These are phyloP conservation scores for Mesodorylaimus sp. DNA, from an alignment of 2,888 invertebrate species.

Conservation along the genomic window DNA sequence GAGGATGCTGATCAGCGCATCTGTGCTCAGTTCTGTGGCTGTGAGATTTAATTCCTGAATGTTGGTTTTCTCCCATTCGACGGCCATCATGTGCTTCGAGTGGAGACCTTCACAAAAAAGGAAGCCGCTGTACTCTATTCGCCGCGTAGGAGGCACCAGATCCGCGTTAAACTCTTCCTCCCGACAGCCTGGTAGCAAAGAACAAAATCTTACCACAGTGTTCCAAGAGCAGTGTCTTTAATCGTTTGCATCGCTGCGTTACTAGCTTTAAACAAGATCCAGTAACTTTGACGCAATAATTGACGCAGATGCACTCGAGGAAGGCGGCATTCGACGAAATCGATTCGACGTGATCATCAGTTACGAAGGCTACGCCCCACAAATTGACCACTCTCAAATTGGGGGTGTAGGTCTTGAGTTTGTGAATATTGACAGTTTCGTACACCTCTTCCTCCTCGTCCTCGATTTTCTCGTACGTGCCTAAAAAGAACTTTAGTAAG, in stretches of 20 bases:
- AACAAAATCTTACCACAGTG: slow-evolving; percentile 87
- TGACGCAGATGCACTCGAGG: slow-evolving; percentile 87
- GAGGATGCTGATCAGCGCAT: slow-evolving; percentile 78
- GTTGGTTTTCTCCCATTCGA: slow-evolving; percentile 86
- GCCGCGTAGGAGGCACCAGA: too few species aligned
- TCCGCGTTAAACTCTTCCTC: too few species aligned
- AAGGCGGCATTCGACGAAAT: slow-evolving; percentile 46
- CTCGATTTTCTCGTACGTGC: slow-evolving; percentile 89
- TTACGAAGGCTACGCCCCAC: slow-evolving; percentile 60
- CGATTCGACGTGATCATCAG: slow-evolving; percentile 95
- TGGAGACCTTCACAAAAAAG: slow-evolving; percentile 60
- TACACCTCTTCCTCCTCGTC: slow-evolving; percentile 99
- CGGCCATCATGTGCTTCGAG: slow-evolving; percentile 77
- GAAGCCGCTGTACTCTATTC: too few species aligned
- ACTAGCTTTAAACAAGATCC: slow-evolving; percentile 84
- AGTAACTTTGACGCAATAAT: slow-evolving; percentile 88
- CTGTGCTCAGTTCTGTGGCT: slow-evolving; percentile 81
- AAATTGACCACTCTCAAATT: slow-evolving; percentile 90
- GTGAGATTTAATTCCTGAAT: slow-evolving; percentile 88
- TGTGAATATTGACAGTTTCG: slow-evolving; percentile 96
- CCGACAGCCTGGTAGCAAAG: too few species aligned
- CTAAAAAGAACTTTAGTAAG: too few species aligned
- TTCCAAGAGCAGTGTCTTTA: slow-evolving; percentile 79
- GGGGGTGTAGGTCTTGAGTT: slow-evolving; percentile 89
- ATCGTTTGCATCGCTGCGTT: slow-evolving; percentile 73